A percentile compares a stretch with the other conserved stretches of the same genome.
These are phyloP conservation scores for Sphenopsis melanotis DNA, from an alignment of 2,797 vertebrate species.

Conservation along the genomic window DNA sequence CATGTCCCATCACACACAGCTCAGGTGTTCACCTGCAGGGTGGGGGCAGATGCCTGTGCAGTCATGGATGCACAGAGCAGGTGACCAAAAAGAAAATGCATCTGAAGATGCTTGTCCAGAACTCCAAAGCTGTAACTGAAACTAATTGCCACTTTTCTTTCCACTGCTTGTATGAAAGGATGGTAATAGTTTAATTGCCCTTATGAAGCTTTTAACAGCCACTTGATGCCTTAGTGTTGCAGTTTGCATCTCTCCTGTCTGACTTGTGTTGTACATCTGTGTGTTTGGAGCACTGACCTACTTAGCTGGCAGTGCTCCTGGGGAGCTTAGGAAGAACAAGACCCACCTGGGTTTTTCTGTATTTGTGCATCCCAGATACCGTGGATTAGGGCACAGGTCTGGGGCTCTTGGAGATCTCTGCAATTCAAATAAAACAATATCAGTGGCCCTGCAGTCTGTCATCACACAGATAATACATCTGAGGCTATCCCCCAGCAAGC, in stretches of 20 bases:
- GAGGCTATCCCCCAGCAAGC: background rate
- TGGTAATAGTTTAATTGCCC: conserved; percentile 20
- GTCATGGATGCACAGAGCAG: background rate
- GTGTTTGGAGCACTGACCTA: background rate
- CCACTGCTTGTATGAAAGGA: background rate
- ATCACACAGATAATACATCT: background rate
- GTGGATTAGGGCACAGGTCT: background rate
- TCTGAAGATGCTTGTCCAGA: background rate
- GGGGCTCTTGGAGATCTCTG: background rate
- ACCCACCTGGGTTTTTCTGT: background rate
- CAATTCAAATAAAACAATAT: background rate
- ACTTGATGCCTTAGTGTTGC: background rate
- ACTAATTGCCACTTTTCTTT: background rate
- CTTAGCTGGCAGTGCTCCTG: background rate
- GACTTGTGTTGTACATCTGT: background rate
- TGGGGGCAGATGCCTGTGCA: fast-evolving
- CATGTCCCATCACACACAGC: fast-evolving
- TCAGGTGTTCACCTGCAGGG: background rate
- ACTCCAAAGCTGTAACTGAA: background rate
- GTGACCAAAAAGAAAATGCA: background rate
- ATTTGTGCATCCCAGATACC: background rate
- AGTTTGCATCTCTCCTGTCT: background rate
- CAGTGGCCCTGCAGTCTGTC: background rate
- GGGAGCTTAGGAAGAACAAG: background rate
- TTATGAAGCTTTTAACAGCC: background rate